Base-by-base conservation (phyloP, 2,113 vertebrate species). In the Labrus mixtus region DNA sequence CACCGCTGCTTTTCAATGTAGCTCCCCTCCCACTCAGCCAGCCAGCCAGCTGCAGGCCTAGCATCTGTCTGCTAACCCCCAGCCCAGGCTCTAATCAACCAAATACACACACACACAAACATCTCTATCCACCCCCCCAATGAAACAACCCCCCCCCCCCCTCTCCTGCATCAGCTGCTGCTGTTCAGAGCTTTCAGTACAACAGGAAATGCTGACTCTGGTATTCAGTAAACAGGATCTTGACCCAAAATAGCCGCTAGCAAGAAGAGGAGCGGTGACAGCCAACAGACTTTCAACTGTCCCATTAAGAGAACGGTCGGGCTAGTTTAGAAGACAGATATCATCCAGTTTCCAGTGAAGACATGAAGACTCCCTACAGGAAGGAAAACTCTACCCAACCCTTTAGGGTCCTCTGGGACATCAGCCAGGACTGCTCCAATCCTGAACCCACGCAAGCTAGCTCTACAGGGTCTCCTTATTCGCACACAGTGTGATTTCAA, bases 141-240 rank as follows among this genome's bases (percentile, higher is more conserved):
- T 82, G 39, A 65, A 85, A 63, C 53, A 60, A 11, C 48, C 48
- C 33, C 39, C 41, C 48, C 33, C 41, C 41, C 17, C 55, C 33
- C 25, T 6, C 29, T 22, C 37, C 78, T 29, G n/a, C 68, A 59
- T 67, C 59, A 72, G 76, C 72, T 61, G 39, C 71, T 41, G 57
- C 23, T 50, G 59, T 63, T 81, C 64, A 9, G 54, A 19, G 50
- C 20, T 51, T 68, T 68, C 60, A 29, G 33, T 54, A 39, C 57
- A 68, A 87, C 84, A 93, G 90, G 89, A 93, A 91, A 85, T 85
- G 81, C 87, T 79, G 85, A 84, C 79, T 83, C 55, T 41, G 37
- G 61, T 4, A 86, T 76, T 63, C 72, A 56, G 82, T 87, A 90
- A 92, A 92, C 88, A 90, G 83, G 84, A 92, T 84, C 73, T 76